phyloP scores from a whole-genome alignment of 1,140 invertebrate genomes.

The Drosophila subpulchrella region DNA sequence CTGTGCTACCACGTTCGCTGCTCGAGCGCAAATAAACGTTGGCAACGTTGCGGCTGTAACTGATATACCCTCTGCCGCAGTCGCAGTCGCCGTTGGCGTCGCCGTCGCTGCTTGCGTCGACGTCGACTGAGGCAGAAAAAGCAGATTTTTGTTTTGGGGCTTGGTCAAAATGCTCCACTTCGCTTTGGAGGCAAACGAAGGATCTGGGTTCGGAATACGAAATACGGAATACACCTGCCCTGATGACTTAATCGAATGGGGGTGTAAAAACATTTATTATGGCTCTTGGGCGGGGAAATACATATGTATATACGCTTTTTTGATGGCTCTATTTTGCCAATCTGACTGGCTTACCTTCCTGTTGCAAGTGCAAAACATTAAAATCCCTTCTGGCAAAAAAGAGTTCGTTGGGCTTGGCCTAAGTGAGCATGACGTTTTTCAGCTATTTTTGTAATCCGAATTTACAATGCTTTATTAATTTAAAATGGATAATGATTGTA shows the following conservation, averaged over 20 bases:
- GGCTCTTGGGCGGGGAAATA: constrained; percentile 8
- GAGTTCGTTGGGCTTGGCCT: too few relatives aligned
- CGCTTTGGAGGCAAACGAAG: background rate
- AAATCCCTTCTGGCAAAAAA: constrained; percentile 2
- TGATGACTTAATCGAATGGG: constrained; percentile 41
- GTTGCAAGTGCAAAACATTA: constrained; percentile 13
- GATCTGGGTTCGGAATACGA: constrained; percentile 30
- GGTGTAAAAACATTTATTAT: constrained; percentile 40
- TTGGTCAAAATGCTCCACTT: constrained; percentile 27
- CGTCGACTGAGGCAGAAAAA: background rate
- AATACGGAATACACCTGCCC: constrained; percentile 23
- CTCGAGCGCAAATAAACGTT: constrained; percentile 81
- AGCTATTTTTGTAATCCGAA: too few relatives aligned
- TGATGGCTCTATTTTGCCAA: constrained; percentile 38
- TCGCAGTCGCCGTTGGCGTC: constrained; percentile 5
- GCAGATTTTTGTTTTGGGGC: constrained; percentile 42
- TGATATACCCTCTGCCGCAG: constrained; percentile 73
- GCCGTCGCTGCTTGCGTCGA: constrained; percentile 2
- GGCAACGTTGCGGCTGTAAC: constrained; percentile 68
- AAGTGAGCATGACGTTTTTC: background rate
- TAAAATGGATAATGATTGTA: background rate
- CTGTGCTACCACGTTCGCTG: constrained; percentile 80
- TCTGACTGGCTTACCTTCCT: background rate
- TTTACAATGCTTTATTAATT: background rate
- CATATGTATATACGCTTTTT: background rate